Evolutionary conservation across 2,113 vertebrate genomes (phyloP), one percentile per base, ranked within the genome.

Genomic region (Oxygymnocypris stewartii): DNA sequence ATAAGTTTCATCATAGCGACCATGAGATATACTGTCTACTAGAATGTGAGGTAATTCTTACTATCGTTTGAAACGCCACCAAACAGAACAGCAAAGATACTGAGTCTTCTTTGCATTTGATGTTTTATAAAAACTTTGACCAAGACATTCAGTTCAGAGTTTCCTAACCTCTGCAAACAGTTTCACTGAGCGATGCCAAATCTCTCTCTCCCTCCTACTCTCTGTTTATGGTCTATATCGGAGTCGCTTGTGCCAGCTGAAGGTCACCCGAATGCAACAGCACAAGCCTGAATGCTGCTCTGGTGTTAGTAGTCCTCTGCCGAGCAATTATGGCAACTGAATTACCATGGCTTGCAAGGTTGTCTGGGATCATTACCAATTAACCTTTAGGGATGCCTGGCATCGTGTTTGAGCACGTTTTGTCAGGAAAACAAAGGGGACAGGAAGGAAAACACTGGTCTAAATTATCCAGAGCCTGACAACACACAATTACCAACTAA

Each of bases 321-420:
- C 35, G 44, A 90, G 83, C 71, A 85, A 74, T 89, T 88, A 73
- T 69, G 44, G 81, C 65, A 77, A 37, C 71, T 51, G 79, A 84
- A 87, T 79, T 88, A 54, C 23, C 61, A 82, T 44, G 84, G 83
- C 23, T 40, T 18, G 84, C 75, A 16, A 54, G 84, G 84, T 67
- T 78, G 28, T 78, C 79, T 54, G 18, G 35, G 61, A 73, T 74
- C 85, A 69, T 80, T 86, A 73, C 90, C 91, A 89, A 92, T 93
- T 93, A 93, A 93, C 92, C 92, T 92, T 73, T 71, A 79, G 89
- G 59, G 86, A 87, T 88, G 88, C 85, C 88, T 87, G 89, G 90
- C 89, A 89, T 88, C 85, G 57, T 59, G 87, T 88, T 80, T 65
- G 78, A 88, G 80, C 88, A 40, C 49, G 54, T 79, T 61, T 57